Evolutionary conservation across 2,113 vertebrate genomes (phyloP), one percentile per base, ranked within the genome.

Genomic region (Dromaius novaehollandiae): DNA sequence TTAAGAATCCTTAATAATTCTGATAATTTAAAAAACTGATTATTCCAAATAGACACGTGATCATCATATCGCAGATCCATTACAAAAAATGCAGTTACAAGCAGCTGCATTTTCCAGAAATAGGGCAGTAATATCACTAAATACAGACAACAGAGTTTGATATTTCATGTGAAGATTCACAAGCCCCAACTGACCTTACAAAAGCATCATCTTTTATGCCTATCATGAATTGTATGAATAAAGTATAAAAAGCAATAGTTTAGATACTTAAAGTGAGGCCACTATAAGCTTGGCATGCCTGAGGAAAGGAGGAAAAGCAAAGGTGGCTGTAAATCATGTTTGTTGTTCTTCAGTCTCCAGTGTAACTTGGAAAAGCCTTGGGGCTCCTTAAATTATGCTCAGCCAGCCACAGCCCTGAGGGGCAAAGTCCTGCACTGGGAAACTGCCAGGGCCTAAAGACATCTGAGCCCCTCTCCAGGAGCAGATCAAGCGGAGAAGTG

Each of bases 11-110:
- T n/a, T 66, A 87, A 55, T 63, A 13, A 58, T 94, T 96, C 88
- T 91, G 96, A 95, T 96, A 86, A 93, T 90, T 89, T 94, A 65
- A 82, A 82, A 92, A 50, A 13, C 73, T 91, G 36, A 17, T 90
- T 69, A 78, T 90, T 91, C 66, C 87, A 94, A 97, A 95, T 22
- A 58, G 89, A 80, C 36, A 88, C 91, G 70, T 48, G 69, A 18
- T 65, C 96, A 73, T 94, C 85, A 83, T 32, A n/a, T 13, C 78
- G 40, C 53, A 93, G 44, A 92, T 95, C 80, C 73, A 89, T 95
- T 90, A 86, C 50, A 78, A 73, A 81, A 48, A 32, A 30, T 64
- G 20, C 17, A 80, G 46, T 76, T 48, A 70, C 34, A 78, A 82
- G 48, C 55, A 86, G 40, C 34, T 80, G 38, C 32, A 40, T 77